These are phyloP conservation scores for Episyrphus balteatus DNA, from an alignment of 1,140 invertebrate species.

Conservation along the genomic window DNA sequence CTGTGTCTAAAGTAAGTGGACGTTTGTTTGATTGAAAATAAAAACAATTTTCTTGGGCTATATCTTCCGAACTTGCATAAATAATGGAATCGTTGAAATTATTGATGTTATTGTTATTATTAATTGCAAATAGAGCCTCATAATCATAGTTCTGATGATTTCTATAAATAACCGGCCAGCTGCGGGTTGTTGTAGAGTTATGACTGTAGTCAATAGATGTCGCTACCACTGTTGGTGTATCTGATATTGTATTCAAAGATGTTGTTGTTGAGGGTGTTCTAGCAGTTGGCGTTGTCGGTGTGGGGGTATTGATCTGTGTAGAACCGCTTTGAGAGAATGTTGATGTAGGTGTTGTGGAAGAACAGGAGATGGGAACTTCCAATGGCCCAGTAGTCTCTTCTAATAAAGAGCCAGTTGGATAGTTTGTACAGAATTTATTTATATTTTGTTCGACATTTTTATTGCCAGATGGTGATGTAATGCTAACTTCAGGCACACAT, in stretches of 20 bases:
- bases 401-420: too few species aligned
- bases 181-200: constrained; percentile 33
- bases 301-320: constrained; percentile 1
- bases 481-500: constrained; percentile 34
- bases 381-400: too few species aligned
- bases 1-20: too few species aligned
- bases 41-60: too few species aligned
- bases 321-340: neutral
- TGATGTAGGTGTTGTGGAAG: neutral
- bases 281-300: neutral
- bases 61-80: too few species aligned
- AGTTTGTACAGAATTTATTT: too few species aligned
- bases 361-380: too few species aligned
- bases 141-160: constrained; percentile 35
- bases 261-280: neutral
- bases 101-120: too few species aligned
- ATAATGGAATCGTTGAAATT: too few species aligned
- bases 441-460: too few species aligned
- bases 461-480: constrained; percentile 28
- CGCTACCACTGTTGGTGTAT: neutral
- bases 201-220: constrained; percentile 22
- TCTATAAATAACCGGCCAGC: constrained; percentile 35
- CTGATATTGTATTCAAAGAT: too few species aligned
- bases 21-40: too few species aligned
- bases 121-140: constrained; percentile 18